Conservation (phyloP, 2,797 vertebrate genomes). For the Chromis chromis region DNA sequence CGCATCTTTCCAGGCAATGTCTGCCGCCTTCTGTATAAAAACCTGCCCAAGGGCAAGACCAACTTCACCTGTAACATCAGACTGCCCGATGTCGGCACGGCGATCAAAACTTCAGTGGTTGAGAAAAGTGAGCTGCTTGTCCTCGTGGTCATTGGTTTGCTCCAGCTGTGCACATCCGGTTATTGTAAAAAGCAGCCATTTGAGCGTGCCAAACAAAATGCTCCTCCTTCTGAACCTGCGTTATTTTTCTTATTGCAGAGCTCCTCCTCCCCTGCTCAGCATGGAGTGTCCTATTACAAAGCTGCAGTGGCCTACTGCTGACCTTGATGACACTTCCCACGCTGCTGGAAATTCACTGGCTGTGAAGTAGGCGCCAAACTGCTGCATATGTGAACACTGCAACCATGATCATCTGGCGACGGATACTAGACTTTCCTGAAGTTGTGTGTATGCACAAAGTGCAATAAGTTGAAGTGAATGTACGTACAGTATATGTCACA, state of each 20-base stretch:
- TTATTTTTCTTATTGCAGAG: slow-evolving; percentile 59
- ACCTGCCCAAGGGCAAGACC: slow-evolving; percentile 62
- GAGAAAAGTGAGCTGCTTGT: slow-evolving; percentile 79
- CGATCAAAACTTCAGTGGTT: slow-evolving; percentile 49
- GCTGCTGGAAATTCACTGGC: slow-evolving; percentile 75
- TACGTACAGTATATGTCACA: slow-evolving; percentile 54
- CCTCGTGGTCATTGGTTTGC: neutral
- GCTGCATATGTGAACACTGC: slow-evolving; percentile 59
- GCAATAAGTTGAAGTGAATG: slow-evolving; percentile 60
- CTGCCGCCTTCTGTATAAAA: slow-evolving; percentile 74
- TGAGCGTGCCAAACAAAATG: slow-evolving; percentile 12
- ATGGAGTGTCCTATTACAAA: slow-evolving; percentile 78
- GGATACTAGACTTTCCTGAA: slow-evolving; percentile 45
- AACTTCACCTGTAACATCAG: slow-evolving; percentile 80
- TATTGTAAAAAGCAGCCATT: neutral
- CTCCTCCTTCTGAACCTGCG: slow-evolving; percentile 31
- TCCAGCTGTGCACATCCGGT: slow-evolving; percentile 28
- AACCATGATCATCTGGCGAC: slow-evolving; percentile 52
- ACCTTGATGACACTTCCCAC: slow-evolving; percentile 75
- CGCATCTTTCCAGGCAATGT: slow-evolving; percentile 58
- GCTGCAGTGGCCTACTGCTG: slow-evolving; percentile 76
- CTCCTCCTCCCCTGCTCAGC: slow-evolving; percentile 78
- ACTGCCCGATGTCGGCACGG: slow-evolving; percentile 20
- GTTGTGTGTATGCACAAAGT: slow-evolving; percentile 68
- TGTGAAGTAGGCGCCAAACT: slow-evolving; percentile 59